These are phyloP conservation scores for Druon quercuslanigerum DNA, from an alignment of 1,140 invertebrate species.

Conservation along the genomic window DNA sequence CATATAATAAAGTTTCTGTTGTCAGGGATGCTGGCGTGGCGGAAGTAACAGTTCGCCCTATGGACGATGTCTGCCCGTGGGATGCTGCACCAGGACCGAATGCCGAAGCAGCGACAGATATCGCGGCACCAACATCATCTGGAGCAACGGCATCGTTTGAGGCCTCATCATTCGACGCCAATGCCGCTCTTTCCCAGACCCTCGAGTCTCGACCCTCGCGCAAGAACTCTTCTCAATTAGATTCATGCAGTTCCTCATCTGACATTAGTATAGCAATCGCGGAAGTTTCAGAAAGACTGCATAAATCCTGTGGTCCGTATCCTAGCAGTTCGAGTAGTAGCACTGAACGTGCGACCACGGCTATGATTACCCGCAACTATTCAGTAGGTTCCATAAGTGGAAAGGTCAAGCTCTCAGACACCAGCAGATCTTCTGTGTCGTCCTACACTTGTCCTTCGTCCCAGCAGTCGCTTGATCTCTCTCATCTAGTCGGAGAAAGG, in stretches of 20 bases:
- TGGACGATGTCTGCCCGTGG: constrained; percentile 83
- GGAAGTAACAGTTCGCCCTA: constrained; percentile 73
- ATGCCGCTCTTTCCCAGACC: constrained; percentile 45
- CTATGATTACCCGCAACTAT: constrained; percentile 69
- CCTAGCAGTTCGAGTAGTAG: constrained; percentile 79
- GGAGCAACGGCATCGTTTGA: constrained; percentile 54
- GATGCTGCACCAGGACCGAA: constrained; percentile 70
- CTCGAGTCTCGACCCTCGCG: constrained; percentile 65
- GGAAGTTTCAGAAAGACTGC: constrained; percentile 78
- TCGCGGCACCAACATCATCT: constrained; percentile 62
- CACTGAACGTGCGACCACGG: constrained; percentile 71
- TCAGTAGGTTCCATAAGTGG: constrained; percentile 63
- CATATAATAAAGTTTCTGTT: constrained; percentile 72
- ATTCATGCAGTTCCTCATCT: constrained; percentile 82
- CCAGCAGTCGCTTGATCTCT: constrained; percentile 66
- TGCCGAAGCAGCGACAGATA: constrained; percentile 45
- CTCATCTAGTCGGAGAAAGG: constrained; percentile 46
- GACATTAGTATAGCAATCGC: constrained; percentile 81
- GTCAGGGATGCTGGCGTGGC: constrained; percentile 71
- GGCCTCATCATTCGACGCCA: constrained; percentile 46
- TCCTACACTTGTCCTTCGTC: constrained; percentile 68
- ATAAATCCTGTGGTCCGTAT: constrained; percentile 70
- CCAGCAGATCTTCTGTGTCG: constrained; percentile 61
- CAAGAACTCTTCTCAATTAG: constrained; percentile 77
- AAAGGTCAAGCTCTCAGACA: constrained; percentile 66